Evolutionary conservation across 2,797 vertebrate genomes (phyloP).

Genomic region (Catostomus latipinnis): DNA sequence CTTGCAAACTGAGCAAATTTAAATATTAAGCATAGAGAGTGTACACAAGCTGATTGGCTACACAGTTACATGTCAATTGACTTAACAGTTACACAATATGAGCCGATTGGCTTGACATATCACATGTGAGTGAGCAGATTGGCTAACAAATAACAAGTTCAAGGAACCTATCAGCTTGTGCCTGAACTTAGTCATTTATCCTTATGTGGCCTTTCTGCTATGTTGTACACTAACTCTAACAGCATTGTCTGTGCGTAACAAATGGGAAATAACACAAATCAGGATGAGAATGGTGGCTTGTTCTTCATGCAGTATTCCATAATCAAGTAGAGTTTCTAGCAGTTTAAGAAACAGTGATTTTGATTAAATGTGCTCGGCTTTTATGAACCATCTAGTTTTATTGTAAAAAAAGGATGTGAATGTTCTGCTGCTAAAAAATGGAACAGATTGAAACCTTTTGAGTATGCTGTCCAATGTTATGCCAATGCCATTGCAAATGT

Average conservation of each 20-base stretch:
- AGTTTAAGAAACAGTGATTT: background rate
- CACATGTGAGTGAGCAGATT: too few species aligned
- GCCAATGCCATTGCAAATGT: background rate
- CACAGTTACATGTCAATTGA: too few species aligned
- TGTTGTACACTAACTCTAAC: conserved; percentile 1
- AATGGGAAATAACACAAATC: conserved; percentile 9
- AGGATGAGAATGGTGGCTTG: background rate
- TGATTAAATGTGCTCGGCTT: background rate
- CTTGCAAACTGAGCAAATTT: too few species aligned
- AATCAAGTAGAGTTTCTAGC: background rate
- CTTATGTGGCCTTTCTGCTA: conserved; percentile 1
- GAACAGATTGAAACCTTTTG: background rate
- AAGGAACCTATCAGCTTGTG: too few species aligned
- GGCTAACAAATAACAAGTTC: too few species aligned
- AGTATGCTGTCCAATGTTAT: background rate
- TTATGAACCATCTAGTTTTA: background rate
- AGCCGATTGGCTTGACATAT: too few species aligned
- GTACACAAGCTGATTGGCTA: too few species aligned
- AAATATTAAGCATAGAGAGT: too few species aligned
- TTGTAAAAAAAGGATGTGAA: conserved; percentile 10
- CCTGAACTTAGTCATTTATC: background rate
- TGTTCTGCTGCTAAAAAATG: background rate
- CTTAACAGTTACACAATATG: too few species aligned
- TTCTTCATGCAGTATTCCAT: background rate
- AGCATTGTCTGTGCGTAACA: background rate